Evolutionary conservation across 2,888 invertebrate genomes (phyloP), one percentile per base, ranked within the genome.

Genomic region (Drosophila suboccidentalis): DNA sequence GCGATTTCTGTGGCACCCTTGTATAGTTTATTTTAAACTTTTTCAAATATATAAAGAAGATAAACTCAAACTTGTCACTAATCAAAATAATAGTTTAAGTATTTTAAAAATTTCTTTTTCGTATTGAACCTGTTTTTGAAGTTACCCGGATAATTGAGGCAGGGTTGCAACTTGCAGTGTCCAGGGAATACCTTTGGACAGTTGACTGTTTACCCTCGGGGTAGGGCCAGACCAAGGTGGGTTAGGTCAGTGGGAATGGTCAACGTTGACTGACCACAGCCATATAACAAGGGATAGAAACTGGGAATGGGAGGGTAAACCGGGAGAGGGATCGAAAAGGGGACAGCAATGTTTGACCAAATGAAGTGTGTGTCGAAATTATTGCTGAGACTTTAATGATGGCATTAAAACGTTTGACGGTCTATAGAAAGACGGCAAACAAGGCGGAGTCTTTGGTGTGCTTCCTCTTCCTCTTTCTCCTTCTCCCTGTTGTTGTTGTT

Each of bases 351-450:
- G 39, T 51, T 66, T 73, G 66, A 46, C 26, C 38, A 57, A 71
- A 80, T 69, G 66, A 73, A 78, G 65, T 80, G 78, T 80, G 72
- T 72, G 65, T 60, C 51, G 55, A 80, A 69, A 72, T 72, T 63
- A 38, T 41, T 55, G 34, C 72, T 36, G 51, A 59, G 44, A 57
- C 61, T 63, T 81, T 81, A 78, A 78, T 81, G 79, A 78, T 71
- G 75, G 65, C 71, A 79, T 78, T 64, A 78, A 81, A 71, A 29
- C 58, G 62, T 70, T 66, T 63, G 58, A 60, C 60, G 64, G 32
- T 44, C 57, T 43, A 9, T 54, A 11, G 17, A 29, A 11, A 5
- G 47, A 46, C 17, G 36, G 15, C 29, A 29, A 59, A 44, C 19
- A 59, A 46, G 55, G 50, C 39, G 60, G 34, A 41, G 46, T 63